A percentile compares a stretch with the other conserved stretches of the same genome.
Conservation (phyloP, 2,797 vertebrate species). For the Esox lucius region DNA sequence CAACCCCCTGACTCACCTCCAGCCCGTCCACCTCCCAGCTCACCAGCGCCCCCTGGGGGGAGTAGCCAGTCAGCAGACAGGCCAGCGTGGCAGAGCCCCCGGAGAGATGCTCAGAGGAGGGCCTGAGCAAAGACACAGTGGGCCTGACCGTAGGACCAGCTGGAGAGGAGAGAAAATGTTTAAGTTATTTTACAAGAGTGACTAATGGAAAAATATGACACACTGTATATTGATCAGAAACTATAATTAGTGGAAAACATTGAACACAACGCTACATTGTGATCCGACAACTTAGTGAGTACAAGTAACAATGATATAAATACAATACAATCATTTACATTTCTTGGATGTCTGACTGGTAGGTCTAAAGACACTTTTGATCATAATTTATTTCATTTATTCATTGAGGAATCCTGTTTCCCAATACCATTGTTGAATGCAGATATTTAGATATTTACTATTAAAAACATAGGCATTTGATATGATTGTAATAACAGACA, state of each 20-base stretch:
- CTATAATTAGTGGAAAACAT: too few species aligned
- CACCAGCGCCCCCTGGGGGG: conserved; percentile 48
- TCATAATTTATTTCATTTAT: background rate
- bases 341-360: too few species aligned
- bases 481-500: too few species aligned
- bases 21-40: conserved; percentile 46
- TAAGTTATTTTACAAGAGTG: too few species aligned
- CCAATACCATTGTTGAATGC: too few species aligned
- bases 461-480: too few species aligned
- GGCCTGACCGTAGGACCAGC: conserved; percentile 26
- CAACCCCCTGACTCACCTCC: conserved; percentile 22
- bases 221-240: too few species aligned
- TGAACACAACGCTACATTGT: too few species aligned
- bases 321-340: background rate
- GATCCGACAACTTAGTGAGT: background rate
- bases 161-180: too few species aligned
- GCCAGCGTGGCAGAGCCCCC: conserved; percentile 40
- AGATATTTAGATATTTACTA: too few species aligned
- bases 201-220: too few species aligned
- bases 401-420: background rate
- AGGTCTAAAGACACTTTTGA: too few species aligned
- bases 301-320: background rate
- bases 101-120: conserved; percentile 46
- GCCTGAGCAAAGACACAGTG: conserved; percentile 45
- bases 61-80: conserved; percentile 54